phyloP scores from a whole-genome alignment of 2,888 invertebrate genomes.

The Geophilus truncorum region DNA sequence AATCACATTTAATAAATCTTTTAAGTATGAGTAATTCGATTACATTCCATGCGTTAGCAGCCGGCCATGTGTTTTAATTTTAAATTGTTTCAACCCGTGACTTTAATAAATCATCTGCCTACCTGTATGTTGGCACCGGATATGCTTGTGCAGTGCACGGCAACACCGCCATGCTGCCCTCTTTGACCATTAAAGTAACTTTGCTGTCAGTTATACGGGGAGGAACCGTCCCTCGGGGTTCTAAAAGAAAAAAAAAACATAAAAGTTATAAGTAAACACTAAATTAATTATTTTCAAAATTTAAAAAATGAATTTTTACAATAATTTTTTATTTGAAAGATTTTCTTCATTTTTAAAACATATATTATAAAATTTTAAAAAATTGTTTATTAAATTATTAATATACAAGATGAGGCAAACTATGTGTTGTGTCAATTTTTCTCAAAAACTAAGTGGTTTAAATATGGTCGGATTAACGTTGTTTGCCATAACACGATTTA shows the following conservation, averaged over 20 bases:
- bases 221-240: constrained; percentile 28
- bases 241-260: background rate
- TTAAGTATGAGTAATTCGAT: background rate
- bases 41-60: background rate
- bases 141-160: constrained; percentile 25
- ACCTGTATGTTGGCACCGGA: constrained; percentile 30
- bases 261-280: too few relatives aligned
- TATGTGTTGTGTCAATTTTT: too few relatives aligned
- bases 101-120: background rate
- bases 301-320: too few relatives aligned
- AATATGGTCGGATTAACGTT: too few relatives aligned
- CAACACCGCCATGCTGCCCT: constrained; percentile 1
- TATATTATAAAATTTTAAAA: too few relatives aligned
- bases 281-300: too few relatives aligned
- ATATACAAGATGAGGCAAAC: too few relatives aligned
- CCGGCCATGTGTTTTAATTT: background rate
- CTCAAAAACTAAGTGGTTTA: too few relatives aligned
- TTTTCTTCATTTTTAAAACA: too few relatives aligned
- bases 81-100: background rate
- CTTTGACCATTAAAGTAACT: background rate
- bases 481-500: too few relatives aligned
- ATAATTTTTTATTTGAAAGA: too few relatives aligned
- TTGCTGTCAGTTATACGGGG: constrained; percentile 29
- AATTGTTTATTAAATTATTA: too few relatives aligned
- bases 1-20: background rate